phyloP scores from a whole-genome alignment of 2,888 invertebrate species.

The Ariolimax columbianus region DNA sequence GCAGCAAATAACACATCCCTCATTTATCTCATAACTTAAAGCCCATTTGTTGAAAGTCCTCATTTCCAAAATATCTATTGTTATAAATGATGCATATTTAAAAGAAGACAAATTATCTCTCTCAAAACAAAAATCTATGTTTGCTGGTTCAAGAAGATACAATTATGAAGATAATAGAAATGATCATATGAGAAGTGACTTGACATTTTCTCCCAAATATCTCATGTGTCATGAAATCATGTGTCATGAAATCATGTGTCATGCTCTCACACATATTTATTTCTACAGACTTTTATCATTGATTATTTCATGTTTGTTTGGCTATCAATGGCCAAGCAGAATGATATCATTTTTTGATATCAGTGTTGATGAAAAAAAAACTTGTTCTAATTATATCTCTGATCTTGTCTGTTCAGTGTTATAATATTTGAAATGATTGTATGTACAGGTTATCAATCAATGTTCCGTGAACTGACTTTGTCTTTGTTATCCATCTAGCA shows the following conservation, averaged over 20 bases:
- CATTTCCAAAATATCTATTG: neutral
- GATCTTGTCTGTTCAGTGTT: neutral
- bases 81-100: neutral
- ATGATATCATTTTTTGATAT: slow-evolving; percentile 19
- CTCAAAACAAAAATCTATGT: slow-evolving; percentile 22
- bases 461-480: slow-evolving; percentile 27
- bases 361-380: slow-evolving; percentile 19
- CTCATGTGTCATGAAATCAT: slow-evolving; percentile 14
- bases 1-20: slow-evolving; percentile 29
- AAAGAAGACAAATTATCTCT: neutral
- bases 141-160: neutral
- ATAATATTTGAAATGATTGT: slow-evolving; percentile 28
- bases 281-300: slow-evolving; percentile 5
- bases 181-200: slow-evolving; percentile 16
- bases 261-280: slow-evolving; percentile 28
- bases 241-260: neutral
- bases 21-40: neutral
- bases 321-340: slow-evolving; percentile 36
- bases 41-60: neutral
- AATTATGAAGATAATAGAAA: slow-evolving; percentile 22
- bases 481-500: slow-evolving; percentile 41
- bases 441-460: slow-evolving; percentile 35
- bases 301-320: slow-evolving; percentile 29
- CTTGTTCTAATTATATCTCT: slow-evolving; percentile 10
- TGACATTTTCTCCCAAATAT: neutral